Base-by-base conservation (phyloP, 1,140 invertebrate genomes). In the Philotrypesis tridentata region DNA sequence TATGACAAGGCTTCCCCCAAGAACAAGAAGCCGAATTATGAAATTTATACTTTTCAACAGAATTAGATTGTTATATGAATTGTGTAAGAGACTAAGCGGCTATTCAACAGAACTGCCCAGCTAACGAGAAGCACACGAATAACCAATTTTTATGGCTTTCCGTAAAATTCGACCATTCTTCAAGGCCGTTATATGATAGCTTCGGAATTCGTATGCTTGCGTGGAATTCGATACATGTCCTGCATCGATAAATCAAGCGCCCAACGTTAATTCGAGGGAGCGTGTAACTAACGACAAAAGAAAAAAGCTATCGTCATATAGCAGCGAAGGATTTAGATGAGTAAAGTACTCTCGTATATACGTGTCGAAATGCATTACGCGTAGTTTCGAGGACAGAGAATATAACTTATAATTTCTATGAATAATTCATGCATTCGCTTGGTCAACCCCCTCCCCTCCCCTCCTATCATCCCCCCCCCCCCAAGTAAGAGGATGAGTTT, bases 381-480 rank as follows among this genome's bases (percentile, higher is more conserved):
- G 14, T 71, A 71, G 68, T 71, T 71, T 71, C 37, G 33, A 29
- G 29, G 17, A n/a, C 11, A n/a, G 8, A 8, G 12, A 71, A 37
- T n/a, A 40, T n/a, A 40, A 43, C 48, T 12, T 14, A 21, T 23
- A 71, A n/a, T 71, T 71, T 40, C 1, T 25, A 71, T 71, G 33
- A 71, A 71, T 71, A 40, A 71, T 71, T 71, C 37, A 71, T 40
- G 68, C 68, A 1, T 68, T 21, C 68, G 8, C 31, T 23, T 21
- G 68, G 33, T 43, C n/a, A n/a, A n/a, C n/a, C n/a, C n/a, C n/a
- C n/a, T n/a, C 65, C 65, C 33, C 33, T 9, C 33, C 33, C 63
- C 40, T 12, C 40, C 40, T 11, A 1, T 1, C 40, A 43, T 17
- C 17, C 17, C 48, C 48, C 61, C 25, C 23, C 33, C 3, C 33